A percentile compares a stretch with the other conserved stretches of the same genome.
Conservation (phyloP, 2,113 vertebrate genomes). For the Acanthochromis polyacanthus region DNA sequence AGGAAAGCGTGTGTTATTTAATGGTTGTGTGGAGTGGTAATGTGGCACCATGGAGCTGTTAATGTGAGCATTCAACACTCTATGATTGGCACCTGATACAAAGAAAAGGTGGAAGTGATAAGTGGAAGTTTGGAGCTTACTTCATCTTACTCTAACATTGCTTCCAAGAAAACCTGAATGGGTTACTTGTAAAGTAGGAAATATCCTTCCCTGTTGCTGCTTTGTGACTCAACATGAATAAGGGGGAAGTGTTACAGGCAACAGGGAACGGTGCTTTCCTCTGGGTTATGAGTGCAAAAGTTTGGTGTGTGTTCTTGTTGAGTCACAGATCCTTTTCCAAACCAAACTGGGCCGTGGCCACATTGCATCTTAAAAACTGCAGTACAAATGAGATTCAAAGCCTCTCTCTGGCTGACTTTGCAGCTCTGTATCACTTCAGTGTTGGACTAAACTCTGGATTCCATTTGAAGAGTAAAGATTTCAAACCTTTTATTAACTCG, state of each 20-base stretch:
- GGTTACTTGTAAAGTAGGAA: slow-evolving; percentile 80
- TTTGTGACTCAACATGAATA: slow-evolving; percentile 80
- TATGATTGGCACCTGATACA: slow-evolving; percentile 6
- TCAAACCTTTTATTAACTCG: slow-evolving; percentile 35
- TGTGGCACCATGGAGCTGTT: slow-evolving; percentile 23
- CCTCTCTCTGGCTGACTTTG: slow-evolving; percentile 29
- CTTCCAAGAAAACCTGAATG: slow-evolving; percentile 79
- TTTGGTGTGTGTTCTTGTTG: slow-evolving; percentile 69
- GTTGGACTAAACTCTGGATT: slow-evolving; percentile 45
- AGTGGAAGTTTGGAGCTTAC: slow-evolving; percentile 32
- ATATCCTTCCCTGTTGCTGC: slow-evolving; percentile 65
- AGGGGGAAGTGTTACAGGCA: slow-evolving; percentile 71
- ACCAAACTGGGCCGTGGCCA: slow-evolving; percentile 55
- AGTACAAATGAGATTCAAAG: slow-evolving; percentile 45
- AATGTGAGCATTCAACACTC: slow-evolving; percentile 23
- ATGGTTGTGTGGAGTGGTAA: not conserved
- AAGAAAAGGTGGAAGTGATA: slow-evolving; percentile 67
- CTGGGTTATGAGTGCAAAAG: slow-evolving; percentile 62
- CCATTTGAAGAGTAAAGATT: slow-evolving; percentile 39
- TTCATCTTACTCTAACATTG: slow-evolving; percentile 74
- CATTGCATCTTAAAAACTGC: slow-evolving; percentile 42
- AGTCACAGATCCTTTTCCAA: slow-evolving; percentile 74
- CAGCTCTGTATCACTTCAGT: slow-evolving; percentile 43
- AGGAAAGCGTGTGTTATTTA: not conserved
- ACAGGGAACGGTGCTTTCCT: slow-evolving; percentile 76